A percentile compares a stretch with the other conserved stretches of the same genome.
phyloP scores from a whole-genome alignment of 2,113 vertebrate species.

The Archilochus colubris region DNA sequence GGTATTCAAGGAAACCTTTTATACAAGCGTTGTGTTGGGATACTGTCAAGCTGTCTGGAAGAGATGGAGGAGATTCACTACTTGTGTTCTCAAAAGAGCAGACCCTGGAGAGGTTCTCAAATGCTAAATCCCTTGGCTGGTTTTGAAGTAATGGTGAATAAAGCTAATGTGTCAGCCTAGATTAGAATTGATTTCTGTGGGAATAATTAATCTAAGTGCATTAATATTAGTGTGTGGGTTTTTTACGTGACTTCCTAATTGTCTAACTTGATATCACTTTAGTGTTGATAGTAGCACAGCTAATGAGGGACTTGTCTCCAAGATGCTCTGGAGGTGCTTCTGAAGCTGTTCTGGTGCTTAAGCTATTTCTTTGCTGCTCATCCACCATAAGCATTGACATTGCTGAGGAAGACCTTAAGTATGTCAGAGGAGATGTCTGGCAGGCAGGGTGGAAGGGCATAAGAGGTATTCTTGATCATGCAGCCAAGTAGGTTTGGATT shows the following conservation, averaged over 20 bases:
- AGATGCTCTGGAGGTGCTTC: neutral
- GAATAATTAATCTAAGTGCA: slow-evolving; percentile 46
- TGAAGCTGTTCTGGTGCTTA: neutral
- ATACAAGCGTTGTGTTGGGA: neutral
- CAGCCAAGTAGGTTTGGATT: neutral
- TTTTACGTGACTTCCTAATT: neutral
- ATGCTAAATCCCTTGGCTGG: neutral
- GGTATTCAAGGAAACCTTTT: neutral
- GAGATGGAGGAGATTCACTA: neutral
- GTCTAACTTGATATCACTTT: neutral
- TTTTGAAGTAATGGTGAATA: slow-evolving; percentile 11
- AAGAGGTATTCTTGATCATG: neutral
- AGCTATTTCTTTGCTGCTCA: neutral
- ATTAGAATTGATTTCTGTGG: neutral
- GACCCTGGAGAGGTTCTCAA: neutral
- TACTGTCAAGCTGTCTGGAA: neutral
- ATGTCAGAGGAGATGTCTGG: neutral
- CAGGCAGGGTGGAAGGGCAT: neutral
- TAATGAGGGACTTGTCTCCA: neutral
- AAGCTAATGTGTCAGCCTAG: neutral
- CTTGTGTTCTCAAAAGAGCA: neutral
- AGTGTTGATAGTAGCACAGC: neutral
- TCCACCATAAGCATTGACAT: neutral
- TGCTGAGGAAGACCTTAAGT: neutral
- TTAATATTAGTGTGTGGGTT: neutral